Conservation (phyloP, 2,113 vertebrate genomes). For the Cryptomyrus ogoouensis region DNA sequence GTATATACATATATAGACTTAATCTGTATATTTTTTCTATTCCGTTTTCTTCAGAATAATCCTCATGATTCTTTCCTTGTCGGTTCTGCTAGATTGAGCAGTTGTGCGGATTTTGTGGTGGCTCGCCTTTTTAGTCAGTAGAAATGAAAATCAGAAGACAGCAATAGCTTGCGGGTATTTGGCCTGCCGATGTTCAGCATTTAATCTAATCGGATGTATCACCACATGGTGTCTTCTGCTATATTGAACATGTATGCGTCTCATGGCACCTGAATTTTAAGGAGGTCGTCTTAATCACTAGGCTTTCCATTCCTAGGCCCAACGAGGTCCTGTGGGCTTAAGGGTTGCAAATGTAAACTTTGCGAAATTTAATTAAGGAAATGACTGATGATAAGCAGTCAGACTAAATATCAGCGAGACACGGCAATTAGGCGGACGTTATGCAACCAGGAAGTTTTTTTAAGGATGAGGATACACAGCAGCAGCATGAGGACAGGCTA, state of each 20-base stretch:
- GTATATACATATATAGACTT: conserved; percentile 6
- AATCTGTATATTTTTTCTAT: conserved; percentile 51
- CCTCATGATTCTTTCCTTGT: conserved; percentile 55
- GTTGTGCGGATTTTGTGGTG: conserved; percentile 41
- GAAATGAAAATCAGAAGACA: background rate
- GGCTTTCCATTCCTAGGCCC: background rate
- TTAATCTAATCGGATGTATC: background rate
- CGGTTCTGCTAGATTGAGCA: conserved; percentile 40
- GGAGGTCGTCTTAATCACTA: background rate
- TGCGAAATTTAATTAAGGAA: conserved; percentile 13
- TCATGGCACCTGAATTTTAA: background rate
- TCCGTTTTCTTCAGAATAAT: conserved; percentile 37
- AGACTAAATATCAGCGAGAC: background rate
- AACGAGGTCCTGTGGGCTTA: too few relatives aligned
- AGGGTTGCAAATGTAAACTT: background rate
- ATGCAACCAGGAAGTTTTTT: background rate
- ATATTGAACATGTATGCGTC: background rate
- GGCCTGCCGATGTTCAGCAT: background rate
- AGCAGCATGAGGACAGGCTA: background rate
- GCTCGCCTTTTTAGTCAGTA: conserved; percentile 22
- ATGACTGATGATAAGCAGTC: background rate
- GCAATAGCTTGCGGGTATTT: conserved; percentile 41
- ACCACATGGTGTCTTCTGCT: background rate
- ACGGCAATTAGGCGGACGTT: background rate
- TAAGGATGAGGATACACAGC: background rate